Evolutionary conservation across 2,888 invertebrate species (phyloP), one percentile per base, ranked within the genome.

Genomic region (Falcaria lacertinaria): DNA sequence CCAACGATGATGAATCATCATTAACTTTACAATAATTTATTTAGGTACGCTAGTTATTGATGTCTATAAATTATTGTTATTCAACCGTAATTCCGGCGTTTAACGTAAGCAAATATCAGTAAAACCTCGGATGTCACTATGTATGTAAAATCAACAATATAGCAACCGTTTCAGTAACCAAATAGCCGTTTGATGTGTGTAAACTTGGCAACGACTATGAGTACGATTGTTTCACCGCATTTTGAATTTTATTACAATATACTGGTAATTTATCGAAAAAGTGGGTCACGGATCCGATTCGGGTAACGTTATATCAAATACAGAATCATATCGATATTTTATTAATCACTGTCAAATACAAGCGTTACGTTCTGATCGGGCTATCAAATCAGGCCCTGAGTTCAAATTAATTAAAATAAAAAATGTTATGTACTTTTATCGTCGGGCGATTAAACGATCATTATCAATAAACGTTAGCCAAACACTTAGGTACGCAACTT

Each of bases 201-300:
- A 57, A 64, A 65, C 66, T 75, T 76, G 74, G 75, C 74, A 74
- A 47, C 57, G 45, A 37, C 47, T 48, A 46, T 51, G 37, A 36
- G 36, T 13, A 37, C 42, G 42, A 42, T 42, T 33, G 42, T 42
- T 36, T 19, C 19, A 19, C 54, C 57, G 56, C 55, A 59, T 54
- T 57, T 54, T 57, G 53, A 28, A 2, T 60, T 65, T 62, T 57
- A 64, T 36, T 13, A 13, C 36, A 25, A 37, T 37, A 25, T 65
- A 64, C 60, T 54, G 62, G 67, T 64, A 68, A 67, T 69, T 68
- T 66, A 59, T 54, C 55, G 57, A 49, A 48, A 55, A 63, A 60
- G 48, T 67, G 48, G 64, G 69, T 68, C 67, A 73, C 41, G 64
- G 62, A 37, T 25, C 14, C 22, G 37, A 22, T 37, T 37, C 37